Evolutionary conservation across 1,140 invertebrate species (phyloP).

Genomic region (Drosophila erecta): DNA sequence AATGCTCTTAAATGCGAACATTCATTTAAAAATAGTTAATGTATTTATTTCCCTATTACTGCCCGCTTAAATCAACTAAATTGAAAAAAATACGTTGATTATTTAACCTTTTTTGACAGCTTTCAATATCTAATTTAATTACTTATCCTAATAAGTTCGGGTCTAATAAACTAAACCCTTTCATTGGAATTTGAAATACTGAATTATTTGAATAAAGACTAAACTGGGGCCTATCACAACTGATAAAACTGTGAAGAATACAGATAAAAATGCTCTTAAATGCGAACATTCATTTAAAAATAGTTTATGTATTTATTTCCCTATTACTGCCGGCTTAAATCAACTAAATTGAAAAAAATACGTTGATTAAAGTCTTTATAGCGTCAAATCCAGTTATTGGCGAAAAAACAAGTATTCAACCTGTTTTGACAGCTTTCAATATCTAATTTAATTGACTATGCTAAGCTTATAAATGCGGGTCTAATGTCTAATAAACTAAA

Average conservation of each 20-base stretch:
- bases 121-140: no score
- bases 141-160: no score
- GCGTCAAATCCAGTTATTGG: no score
- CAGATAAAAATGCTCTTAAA: neutral
- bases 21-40: neutral
- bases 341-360: neutral
- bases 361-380: neutral
- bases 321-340: neutral
- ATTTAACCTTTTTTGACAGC: no score
- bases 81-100: neutral
- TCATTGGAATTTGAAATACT: no score
- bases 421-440: no score
- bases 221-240: neutral
- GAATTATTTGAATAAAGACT: no score
- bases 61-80: neutral
- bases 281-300: neutral
- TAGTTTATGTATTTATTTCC: neutral
- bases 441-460: no score
- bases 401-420: no score
- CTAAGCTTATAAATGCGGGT: no score
- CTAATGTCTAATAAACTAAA: no score
- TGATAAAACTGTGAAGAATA: neutral
- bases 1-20: neutral
- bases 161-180: no score
- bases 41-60: neutral